Evolutionary conservation across 2,113 vertebrate species (phyloP), one percentile per base, ranked within the genome.

Genomic region (Solenodon paradoxus): DNA sequence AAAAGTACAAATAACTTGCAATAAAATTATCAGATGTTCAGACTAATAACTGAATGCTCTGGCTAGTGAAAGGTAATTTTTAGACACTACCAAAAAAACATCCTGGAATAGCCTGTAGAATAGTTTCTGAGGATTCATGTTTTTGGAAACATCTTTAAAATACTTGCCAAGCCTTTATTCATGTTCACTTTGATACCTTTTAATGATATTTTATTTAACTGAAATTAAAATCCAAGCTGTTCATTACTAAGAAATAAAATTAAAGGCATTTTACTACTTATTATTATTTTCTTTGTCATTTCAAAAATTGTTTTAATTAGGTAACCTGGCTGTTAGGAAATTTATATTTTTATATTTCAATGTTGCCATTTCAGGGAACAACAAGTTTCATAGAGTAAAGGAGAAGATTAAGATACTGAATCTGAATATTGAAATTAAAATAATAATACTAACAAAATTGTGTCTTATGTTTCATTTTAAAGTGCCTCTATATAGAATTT

Each of bases 81-180:
- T 5, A 84, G 45, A 16, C 5, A 92, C 4, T 11, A n/a, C n/a
- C n/a, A n/a, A 47, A 75, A 47, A 78, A 78, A 96, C 22, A 35
- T 77, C 24, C 30, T 20, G 40, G 81, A 78, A 24, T 30, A 77
- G 7, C 63, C 59, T 22, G 9, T 32, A 26, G 6, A 42, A 86
- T 49, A 20, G 26, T 66, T 87, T 75, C 64, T 69, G n/a, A 66
- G 81, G 66, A 53, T 49, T 83, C 12, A 47, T 38, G n/a, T 84
- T 91, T 95, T 26, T 90, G 35, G 53, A 90, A 92, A 81, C 7
- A 63, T 38, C 61, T 91, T 74, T 17, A 66, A 93, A 87, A 51
- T 68, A 79, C 10, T 75, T 89, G 0, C 78, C 49, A 87, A 87
- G 38, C 51, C 22, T 77, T 88, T 59, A 71, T 88, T 19, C 32